Percentiles rank a stretch among this genome's conserved stretches.
phyloP scores from a whole-genome alignment of 2,797 vertebrate genomes.

The Loriculus beryllinus region DNA sequence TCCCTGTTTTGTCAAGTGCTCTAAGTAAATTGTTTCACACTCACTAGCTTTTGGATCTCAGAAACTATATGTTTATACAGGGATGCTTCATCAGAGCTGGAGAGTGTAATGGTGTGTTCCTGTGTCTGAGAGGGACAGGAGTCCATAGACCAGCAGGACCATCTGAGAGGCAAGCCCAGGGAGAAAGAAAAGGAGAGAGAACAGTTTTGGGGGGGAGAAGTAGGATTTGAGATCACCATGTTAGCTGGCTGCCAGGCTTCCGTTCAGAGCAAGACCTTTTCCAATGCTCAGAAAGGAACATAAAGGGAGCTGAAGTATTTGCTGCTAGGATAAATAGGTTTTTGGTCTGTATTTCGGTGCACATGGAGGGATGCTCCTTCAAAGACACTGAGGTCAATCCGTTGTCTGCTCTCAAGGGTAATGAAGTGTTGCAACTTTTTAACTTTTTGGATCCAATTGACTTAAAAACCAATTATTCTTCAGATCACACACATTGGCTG shows the following conservation, averaged over 20 bases:
- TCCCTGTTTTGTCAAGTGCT: background rate
- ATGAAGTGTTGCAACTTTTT: background rate
- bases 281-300: background rate
- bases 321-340: background rate
- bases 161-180: background rate
- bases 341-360: background rate
- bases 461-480: background rate
- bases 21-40: background rate
- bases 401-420: background rate
- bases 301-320: background rate
- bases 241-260: background rate
- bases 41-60: background rate
- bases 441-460: background rate
- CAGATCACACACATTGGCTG: fast-evolving
- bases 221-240: fast-evolving
- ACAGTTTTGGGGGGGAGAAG: background rate
- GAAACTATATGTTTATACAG: background rate
- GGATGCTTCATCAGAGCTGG: background rate
- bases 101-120: fast-evolving
- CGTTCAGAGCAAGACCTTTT: background rate
- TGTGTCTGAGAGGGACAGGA: background rate
- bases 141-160: background rate
- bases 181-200: background rate
- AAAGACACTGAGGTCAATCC: background rate
- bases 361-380: background rate